A percentile compares a stretch with the other conserved stretches of the same genome.
These are phyloP conservation scores for Conger conger DNA, from an alignment of 2,113 vertebrate species.

Conservation along the genomic window DNA sequence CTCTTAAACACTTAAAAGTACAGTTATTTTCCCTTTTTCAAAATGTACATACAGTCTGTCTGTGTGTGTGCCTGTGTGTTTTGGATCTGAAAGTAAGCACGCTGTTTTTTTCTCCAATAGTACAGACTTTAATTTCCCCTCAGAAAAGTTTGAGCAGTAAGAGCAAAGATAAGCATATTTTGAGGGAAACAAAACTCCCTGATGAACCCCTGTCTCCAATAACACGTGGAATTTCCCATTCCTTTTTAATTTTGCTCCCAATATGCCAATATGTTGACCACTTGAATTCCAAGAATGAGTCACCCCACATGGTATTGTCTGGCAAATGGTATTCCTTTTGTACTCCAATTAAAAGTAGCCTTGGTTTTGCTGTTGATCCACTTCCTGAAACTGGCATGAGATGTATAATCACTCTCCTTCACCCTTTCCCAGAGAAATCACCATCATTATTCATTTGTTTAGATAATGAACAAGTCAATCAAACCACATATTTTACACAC, in stretches of 20 bases:
- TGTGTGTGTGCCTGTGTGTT: not conserved
- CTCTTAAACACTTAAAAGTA: too few relatives aligned
- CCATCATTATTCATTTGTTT: not conserved
- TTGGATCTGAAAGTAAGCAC: not conserved
- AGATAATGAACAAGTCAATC: not conserved
- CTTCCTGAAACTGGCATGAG: slow-evolving; percentile 61
- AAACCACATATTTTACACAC: not conserved
- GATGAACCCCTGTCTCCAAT: not conserved
- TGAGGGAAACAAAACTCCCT: not conserved
- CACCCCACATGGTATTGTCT: slow-evolving; percentile 58
- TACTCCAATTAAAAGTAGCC: slow-evolving; percentile 56
- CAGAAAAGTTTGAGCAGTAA: not conserved
- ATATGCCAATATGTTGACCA: not conserved
- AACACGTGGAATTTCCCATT: not conserved
- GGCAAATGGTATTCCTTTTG: slow-evolving; percentile 61
- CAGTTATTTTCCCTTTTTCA: not conserved
- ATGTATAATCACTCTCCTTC: slow-evolving; percentile 57
- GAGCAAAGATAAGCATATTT: not conserved
- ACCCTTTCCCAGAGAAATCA: slow-evolving; percentile 14
- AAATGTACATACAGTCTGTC: too few relatives aligned
- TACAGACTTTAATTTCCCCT: not conserved
- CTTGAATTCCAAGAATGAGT: slow-evolving; percentile 38
- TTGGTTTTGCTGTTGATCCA: slow-evolving; percentile 57
- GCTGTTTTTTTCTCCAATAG: not conserved
- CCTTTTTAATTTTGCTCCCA: not conserved